Base-by-base conservation (phyloP, 2,888 invertebrate genomes). In the Hypercompe scribonia region DNA sequence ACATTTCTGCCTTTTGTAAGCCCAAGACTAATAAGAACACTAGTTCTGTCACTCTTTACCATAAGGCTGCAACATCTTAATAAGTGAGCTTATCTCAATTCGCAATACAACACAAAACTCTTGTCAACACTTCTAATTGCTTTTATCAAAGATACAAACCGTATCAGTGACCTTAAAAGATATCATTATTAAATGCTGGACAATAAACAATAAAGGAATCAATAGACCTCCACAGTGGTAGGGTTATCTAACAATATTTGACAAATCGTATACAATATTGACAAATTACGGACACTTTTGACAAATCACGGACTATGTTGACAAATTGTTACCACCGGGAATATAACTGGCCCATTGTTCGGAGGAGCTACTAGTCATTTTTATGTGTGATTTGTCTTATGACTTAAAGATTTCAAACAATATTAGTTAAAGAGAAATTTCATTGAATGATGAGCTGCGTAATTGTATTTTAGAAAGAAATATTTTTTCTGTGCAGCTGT, bases 191-290 rank as follows among this genome's bases (percentile, higher is more conserved):
- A 66, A 66, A 46, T 31, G 21, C 11, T 36, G 18, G 10, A 66
- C 42, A n/a, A 68, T 39, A 72, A 54, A 68, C 70, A 65, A 70
- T 68, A 61, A 71, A 71, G 34, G 61, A 68, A 72, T 68, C 5
- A 72, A 68, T 75, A 75, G 85, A 79, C 82, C 86, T 84, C 81
- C 87, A 81, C 87, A 84, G 89, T 85, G 78, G 82, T 64, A 75
- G 76, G 70, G 73, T 86, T 89, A 89, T 89, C 87, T 81, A 86
- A 89, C 90, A 86, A 86, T 82, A 85, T 87, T 90, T 93, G 92
- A 93, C 92, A 92, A 93, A 92, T 92, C 84, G 88, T 78, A 81
- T 81, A 85, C 87, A 78, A 78, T 68, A 72, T 74, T 90, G 91
- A 92, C 90, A 90, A 90, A 92, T 91, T 76, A 86, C 80, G 75